Conservation (phyloP, 2,888 invertebrate species). For the Phyllotreta striolata region DNA sequence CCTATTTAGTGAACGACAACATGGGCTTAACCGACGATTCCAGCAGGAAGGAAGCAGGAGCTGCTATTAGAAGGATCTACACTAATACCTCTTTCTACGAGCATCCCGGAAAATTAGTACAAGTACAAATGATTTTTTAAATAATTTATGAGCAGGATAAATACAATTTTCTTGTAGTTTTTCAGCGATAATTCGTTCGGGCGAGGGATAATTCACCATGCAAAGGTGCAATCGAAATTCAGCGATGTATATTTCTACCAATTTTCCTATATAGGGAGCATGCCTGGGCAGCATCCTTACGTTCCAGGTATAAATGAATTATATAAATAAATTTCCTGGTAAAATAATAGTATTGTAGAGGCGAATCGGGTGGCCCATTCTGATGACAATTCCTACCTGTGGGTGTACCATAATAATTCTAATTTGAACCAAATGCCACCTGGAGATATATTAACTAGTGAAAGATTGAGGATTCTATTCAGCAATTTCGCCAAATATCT, state of each 20-base stretch:
- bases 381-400: conserved; percentile 42
- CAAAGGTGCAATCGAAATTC: conserved; percentile 40
- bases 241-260: conserved; percentile 45
- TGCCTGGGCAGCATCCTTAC: conserved; percentile 32
- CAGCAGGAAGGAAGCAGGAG: conserved; percentile 29
- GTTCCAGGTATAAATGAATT: conserved; percentile 2
- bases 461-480: conserved; percentile 54
- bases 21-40: conserved; percentile 38
- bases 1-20: conserved; percentile 41
- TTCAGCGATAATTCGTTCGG: conserved; percentile 42
- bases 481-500: conserved; percentile 69
- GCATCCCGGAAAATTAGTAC: conserved; percentile 30
- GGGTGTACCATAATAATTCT: conserved; percentile 36
- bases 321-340: not conserved
- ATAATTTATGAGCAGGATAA: not conserved
- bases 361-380: conserved; percentile 42
- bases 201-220: conserved; percentile 40
- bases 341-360: conserved; percentile 31
- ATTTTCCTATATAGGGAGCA: conserved; percentile 44
- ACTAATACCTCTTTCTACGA: conserved; percentile 29
- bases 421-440: conserved; percentile 18
- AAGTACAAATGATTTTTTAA: conserved; percentile 17
- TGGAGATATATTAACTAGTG: conserved; percentile 26
- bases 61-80: conserved; percentile 40
- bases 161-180: conserved; percentile 35